A percentile compares a stretch with the other conserved stretches of the same genome.
Evolutionary conservation across 2,888 invertebrate genomes (phyloP).

Genomic region (Papilio demoleus): DNA sequence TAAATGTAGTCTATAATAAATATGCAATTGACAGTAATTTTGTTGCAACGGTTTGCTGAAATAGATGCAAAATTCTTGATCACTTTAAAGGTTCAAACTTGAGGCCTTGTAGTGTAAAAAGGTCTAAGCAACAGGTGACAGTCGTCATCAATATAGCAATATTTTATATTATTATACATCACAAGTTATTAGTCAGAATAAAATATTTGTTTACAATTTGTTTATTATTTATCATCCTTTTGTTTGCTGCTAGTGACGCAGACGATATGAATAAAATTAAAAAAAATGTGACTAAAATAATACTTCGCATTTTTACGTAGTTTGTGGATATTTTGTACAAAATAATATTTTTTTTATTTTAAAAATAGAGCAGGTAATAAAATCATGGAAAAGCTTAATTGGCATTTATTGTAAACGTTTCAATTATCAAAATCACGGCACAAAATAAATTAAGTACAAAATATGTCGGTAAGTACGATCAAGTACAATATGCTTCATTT

Average conservation of each 20-base stretch:
- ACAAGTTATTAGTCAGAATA: conserved; percentile 77
- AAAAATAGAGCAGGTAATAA: too few species aligned
- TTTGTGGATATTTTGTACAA: too few species aligned
- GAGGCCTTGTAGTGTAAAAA: conserved; percentile 46
- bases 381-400: conserved; percentile 39
- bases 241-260: background rate
- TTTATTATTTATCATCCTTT: conserved; percentile 45
- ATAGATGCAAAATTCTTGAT: conserved; percentile 23
- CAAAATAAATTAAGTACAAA: conserved; percentile 77
- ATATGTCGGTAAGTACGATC: conserved; percentile 63
- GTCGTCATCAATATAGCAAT: conserved; percentile 51
- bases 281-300: background rate
- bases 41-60: background rate
- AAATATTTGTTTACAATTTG: conserved; percentile 68
- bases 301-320: too few species aligned
- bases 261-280: background rate
- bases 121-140: conserved; percentile 55
- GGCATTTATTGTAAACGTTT: conserved; percentile 53
- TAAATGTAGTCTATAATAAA: background rate
- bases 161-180: conserved; percentile 64
- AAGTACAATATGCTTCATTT: conserved; percentile 64
- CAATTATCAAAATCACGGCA: conserved; percentile 59
- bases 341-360: too few species aligned
- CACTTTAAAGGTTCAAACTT: conserved; percentile 44
- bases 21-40: conserved; percentile 5